These are phyloP conservation scores for Cardiocondyla obscurior DNA, from an alignment of 1,140 invertebrate genomes.

Conservation along the genomic window DNA sequence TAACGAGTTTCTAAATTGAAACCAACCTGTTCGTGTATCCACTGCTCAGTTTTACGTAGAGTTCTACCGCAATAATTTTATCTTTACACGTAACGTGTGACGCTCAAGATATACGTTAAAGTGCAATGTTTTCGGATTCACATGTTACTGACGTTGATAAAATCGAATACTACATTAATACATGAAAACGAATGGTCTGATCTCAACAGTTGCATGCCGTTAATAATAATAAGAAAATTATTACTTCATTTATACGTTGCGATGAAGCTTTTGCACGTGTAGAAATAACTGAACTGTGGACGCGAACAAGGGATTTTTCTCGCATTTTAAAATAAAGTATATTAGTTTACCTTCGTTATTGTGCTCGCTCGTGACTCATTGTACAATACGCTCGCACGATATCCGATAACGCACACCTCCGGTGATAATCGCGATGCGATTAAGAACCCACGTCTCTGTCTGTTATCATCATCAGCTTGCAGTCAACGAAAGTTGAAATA, in stretches of 20 bases:
- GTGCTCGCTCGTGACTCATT: slow-evolving; percentile 24
- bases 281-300: background rate
- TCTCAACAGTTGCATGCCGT: background rate
- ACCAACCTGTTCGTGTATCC: slow-evolving; percentile 41
- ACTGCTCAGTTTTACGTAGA: slow-evolving; percentile 14
- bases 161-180: too few relatives aligned
- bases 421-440: slow-evolving; percentile 20
- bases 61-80: background rate
- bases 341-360: slow-evolving; percentile 15
- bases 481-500: background rate
- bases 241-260: too few relatives aligned
- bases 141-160: background rate
- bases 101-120: background rate
- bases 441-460: slow-evolving; percentile 13
- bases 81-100: background rate
- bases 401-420: background rate
- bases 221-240: too few relatives aligned
- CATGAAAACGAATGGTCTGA: background rate
- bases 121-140: background rate
- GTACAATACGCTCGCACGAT: slow-evolving; percentile 4
- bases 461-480: background rate
- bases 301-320: slow-evolving; percentile 12
- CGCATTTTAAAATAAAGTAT: background rate
- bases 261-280: background rate
- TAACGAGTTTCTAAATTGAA: slow-evolving; percentile 66